Conservation (phyloP, 1,140 invertebrate species). For the Tyrophagus putrescentiae region DNA sequence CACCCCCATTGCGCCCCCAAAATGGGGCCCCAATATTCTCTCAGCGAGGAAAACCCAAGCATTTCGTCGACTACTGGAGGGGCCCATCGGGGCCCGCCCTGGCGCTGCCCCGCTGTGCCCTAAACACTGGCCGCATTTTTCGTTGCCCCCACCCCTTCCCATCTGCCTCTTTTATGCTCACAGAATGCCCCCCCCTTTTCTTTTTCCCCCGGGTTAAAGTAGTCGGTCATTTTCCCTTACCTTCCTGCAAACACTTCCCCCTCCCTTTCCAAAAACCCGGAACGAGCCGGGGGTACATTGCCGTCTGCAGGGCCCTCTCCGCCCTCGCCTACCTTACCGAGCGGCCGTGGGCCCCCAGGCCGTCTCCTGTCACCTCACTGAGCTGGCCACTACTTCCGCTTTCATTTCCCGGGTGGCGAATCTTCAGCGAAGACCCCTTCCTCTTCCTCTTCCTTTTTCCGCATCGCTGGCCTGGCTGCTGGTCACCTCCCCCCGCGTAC, state of each 20-base stretch:
- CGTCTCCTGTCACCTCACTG: slow-evolving; percentile 42
- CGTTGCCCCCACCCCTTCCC: slow-evolving; percentile 73
- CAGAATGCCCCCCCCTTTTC: slow-evolving; percentile 44
- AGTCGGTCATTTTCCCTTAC: background rate
- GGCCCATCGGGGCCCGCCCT: slow-evolving; percentile 81
- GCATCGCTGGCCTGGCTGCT: slow-evolving; percentile 46
- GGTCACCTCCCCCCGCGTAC: slow-evolving; percentile 59
- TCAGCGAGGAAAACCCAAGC: slow-evolving; percentile 36
- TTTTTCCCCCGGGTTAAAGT: too few relatives aligned
- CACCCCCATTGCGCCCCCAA: slow-evolving; percentile 30
- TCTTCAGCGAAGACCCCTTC: too few relatives aligned
- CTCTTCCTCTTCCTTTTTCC: too few relatives aligned
- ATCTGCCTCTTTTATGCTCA: slow-evolving; percentile 49
- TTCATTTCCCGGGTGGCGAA: too few relatives aligned
- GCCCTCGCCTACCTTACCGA: slow-evolving; percentile 50
- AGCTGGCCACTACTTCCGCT: slow-evolving; percentile 42
- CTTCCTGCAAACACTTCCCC: slow-evolving; percentile 1
- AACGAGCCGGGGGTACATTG: slow-evolving; percentile 89
- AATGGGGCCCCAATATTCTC: slow-evolving; percentile 33
- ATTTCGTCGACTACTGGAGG: slow-evolving; percentile 43
- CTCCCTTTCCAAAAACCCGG: slow-evolving; percentile 81
- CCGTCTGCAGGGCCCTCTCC: slow-evolving; percentile 42
- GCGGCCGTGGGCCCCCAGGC: slow-evolving; percentile 47
- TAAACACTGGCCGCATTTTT: slow-evolving; percentile 88
- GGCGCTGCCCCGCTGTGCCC: slow-evolving; percentile 74